Evolutionary conservation across 2,797 vertebrate genomes (phyloP).

Genomic region (Hirundo rustica): DNA sequence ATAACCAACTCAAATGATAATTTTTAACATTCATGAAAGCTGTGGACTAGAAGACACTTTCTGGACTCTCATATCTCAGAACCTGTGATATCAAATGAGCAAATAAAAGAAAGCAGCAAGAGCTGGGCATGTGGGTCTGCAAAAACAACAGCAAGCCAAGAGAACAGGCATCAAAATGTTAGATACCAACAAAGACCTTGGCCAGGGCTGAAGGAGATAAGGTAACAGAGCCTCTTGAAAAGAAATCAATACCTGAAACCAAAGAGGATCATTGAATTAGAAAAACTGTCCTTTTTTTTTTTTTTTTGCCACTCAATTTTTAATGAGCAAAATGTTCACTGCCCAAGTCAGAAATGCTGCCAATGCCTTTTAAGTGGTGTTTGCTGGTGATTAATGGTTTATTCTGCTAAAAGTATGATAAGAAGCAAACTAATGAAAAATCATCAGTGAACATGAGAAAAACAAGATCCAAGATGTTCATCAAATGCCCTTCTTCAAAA

Average conservation of each 20-base stretch:
- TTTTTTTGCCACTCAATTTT: background rate
- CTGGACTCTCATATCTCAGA: background rate
- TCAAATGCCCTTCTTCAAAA: background rate
- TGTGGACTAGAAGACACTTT: background rate
- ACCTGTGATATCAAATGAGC: background rate
- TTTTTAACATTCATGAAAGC: background rate
- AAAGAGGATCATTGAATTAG: background rate
- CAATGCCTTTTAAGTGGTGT: background rate
- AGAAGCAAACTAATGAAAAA: background rate
- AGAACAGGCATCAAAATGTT: background rate
- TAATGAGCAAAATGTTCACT: conserved; percentile 11
- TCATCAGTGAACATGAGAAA: background rate
- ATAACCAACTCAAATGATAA: background rate
- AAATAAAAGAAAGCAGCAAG: conserved; percentile 5
- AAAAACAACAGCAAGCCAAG: background rate
- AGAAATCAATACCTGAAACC: conserved; percentile 7
- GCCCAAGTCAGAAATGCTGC: background rate
- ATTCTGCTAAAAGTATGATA: background rate
- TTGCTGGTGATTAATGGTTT: background rate
- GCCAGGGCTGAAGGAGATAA: background rate
- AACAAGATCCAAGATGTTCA: background rate
- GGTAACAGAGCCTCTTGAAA: background rate
- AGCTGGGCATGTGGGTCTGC: background rate
- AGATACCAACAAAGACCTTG: background rate
- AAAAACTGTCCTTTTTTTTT: background rate